Conservation (phyloP, 2,113 vertebrate genomes). For the Carassius carassius region DNA sequence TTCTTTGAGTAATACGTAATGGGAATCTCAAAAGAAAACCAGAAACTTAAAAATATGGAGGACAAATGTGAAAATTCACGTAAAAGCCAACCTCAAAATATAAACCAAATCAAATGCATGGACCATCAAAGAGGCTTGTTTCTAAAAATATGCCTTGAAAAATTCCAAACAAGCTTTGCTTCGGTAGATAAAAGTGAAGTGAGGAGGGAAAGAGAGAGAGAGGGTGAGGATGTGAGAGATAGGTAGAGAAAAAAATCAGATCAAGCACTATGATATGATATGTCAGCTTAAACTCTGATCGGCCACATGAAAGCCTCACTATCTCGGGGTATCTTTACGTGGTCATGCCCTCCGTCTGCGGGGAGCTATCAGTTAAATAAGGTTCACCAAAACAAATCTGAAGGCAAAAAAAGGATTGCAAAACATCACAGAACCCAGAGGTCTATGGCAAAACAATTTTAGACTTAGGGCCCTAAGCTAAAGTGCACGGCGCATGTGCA, state of each 20-base stretch:
- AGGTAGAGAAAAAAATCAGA: neutral
- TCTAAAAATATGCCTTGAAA: constrained; percentile 7
- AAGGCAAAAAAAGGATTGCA: constrained; percentile 2
- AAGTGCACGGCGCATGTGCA: no score
- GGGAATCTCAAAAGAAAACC: neutral
- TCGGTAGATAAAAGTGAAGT: neutral
- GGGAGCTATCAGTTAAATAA: neutral
- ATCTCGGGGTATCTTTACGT: constrained; percentile 23
- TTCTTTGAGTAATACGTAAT: neutral
- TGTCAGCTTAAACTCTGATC: constrained; percentile 27
- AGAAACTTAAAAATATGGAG: neutral
- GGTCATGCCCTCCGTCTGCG: constrained; percentile 18
- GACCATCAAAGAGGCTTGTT: constrained; percentile 19
- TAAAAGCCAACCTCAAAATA: neutral
- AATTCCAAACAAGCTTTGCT: constrained; percentile 41
- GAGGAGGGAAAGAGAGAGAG: neutral
- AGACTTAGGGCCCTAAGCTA: neutral
- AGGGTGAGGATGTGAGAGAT: neutral
- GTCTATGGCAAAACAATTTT: neutral
- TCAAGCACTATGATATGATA: neutral
- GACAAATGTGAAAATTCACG: neutral
- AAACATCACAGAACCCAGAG: neutral
- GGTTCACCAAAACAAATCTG: neutral
- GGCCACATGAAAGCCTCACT: constrained; percentile 30
- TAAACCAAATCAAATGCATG: neutral